Conservation (phyloP, 2,797 vertebrate genomes). For the Erpetoichthys calabaricus region DNA sequence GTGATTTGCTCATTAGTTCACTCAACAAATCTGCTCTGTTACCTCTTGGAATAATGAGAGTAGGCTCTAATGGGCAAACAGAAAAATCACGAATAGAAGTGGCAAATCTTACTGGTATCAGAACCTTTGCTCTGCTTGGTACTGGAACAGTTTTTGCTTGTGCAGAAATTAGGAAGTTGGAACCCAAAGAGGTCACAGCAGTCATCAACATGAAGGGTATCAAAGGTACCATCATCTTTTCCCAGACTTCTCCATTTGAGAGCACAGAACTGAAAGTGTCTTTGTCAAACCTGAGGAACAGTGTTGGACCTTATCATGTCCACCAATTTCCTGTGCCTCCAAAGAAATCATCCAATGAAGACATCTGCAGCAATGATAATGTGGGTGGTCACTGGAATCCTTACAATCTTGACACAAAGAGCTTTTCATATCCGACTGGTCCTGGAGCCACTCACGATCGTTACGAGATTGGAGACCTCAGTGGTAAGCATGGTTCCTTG, state of each 20-base stretch:
- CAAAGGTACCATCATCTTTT: conserved; percentile 44
- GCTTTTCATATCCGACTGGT: conserved; percentile 30
- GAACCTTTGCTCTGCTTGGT: conserved; percentile 32
- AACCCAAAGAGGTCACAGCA: conserved; percentile 38
- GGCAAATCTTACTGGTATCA: conserved; percentile 1
- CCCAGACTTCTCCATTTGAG: conserved; percentile 54
- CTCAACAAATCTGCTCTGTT: conserved; percentile 20
- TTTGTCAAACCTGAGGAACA: conserved; percentile 34
- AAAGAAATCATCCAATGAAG: conserved; percentile 18
- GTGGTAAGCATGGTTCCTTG: conserved; percentile 44
- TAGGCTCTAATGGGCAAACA: conserved; percentile 34
- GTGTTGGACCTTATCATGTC: conserved; percentile 41
- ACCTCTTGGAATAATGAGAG: conserved; percentile 29
- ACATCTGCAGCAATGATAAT: conserved; percentile 43
- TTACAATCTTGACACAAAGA: conserved; percentile 26
- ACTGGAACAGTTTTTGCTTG: conserved; percentile 31
- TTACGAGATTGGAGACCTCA: conserved; percentile 58
- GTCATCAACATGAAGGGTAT: conserved; percentile 46
- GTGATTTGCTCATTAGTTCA: conserved; percentile 25
- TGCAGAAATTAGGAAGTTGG: conserved; percentile 32
- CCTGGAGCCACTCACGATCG: conserved; percentile 45
- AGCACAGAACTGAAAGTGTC: conserved; percentile 38
- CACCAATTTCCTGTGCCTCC: conserved; percentile 52
- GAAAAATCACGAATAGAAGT: conserved; percentile 39
- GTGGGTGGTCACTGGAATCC: conserved; percentile 60